Evolutionary conservation across 2,113 vertebrate genomes (phyloP).

Genomic region (Halcyon senegalensis): DNA sequence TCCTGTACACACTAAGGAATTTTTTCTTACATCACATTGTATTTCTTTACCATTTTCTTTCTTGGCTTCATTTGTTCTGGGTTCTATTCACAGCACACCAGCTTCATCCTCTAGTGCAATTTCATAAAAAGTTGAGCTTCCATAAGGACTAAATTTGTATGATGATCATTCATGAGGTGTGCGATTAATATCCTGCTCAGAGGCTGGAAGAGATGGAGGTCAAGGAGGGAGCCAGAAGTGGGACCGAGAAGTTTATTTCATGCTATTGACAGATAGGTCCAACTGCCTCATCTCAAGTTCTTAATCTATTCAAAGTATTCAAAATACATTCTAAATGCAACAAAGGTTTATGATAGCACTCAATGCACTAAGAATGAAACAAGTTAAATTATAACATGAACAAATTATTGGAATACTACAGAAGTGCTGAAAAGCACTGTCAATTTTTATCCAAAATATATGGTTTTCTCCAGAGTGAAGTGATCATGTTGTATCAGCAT

Average conservation of each 20-base stretch:
- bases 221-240: background rate
- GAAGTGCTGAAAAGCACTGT: constrained; percentile 17
- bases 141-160: background rate
- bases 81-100: background rate
- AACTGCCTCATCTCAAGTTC: background rate
- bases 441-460: background rate
- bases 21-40: background rate
- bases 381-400: background rate
- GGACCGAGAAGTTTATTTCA: background rate
- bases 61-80: background rate
- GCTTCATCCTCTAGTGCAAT: background rate
- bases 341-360: background rate
- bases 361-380: background rate
- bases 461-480: background rate
- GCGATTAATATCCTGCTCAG: background rate
- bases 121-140: background rate
- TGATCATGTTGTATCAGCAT: background rate
- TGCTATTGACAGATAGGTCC: background rate
- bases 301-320: background rate
- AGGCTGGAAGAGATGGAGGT: background rate
- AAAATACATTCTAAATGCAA: background rate
- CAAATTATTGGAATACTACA: background rate
- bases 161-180: background rate
- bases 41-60: background rate
- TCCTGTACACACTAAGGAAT: background rate